phyloP scores from a whole-genome alignment of 2,113 vertebrate genomes.

The Lophius piscatorius region DNA sequence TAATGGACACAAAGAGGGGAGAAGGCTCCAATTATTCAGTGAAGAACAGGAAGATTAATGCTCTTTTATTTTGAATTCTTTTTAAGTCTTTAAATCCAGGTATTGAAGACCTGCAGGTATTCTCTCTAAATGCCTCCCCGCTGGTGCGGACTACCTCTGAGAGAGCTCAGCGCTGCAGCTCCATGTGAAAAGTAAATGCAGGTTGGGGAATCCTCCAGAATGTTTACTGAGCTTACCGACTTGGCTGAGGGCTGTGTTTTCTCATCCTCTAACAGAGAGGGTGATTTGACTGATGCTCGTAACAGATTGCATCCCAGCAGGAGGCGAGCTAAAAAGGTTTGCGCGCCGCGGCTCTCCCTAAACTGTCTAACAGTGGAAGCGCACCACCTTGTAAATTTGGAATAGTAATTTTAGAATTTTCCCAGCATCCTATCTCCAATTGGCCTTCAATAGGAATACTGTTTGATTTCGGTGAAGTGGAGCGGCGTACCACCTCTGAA shows the following conservation, averaged over 20 bases:
- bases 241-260: slow-evolving; percentile 61
- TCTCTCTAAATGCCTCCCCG: not conserved
- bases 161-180: slow-evolving; percentile 17
- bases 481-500: slow-evolving; percentile 33
- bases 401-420: slow-evolving; percentile 66
- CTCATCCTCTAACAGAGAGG: slow-evolving; percentile 57
- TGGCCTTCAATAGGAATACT: slow-evolving; percentile 45
- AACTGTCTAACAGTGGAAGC: slow-evolving; percentile 67
- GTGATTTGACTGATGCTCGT: slow-evolving; percentile 64
- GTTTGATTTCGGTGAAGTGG: slow-evolving; percentile 47
- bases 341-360: slow-evolving; percentile 64
- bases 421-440: slow-evolving; percentile 63
- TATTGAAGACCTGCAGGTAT: not conserved
- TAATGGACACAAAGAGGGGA: no score
- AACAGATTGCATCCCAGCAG: slow-evolving; percentile 73
- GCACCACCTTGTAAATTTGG: slow-evolving; percentile 69
- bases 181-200: slow-evolving; percentile 1
- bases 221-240: slow-evolving; percentile 52
- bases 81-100: not conserved
- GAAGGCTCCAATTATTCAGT: no score
- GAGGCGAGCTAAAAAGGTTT: slow-evolving; percentile 53
- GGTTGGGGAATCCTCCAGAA: slow-evolving; percentile 60
- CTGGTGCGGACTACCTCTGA: not conserved
- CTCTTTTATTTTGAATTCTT: no score
- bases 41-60: no score